phyloP scores from a whole-genome alignment of 2,888 invertebrate species.

The Papilio gigon region DNA sequence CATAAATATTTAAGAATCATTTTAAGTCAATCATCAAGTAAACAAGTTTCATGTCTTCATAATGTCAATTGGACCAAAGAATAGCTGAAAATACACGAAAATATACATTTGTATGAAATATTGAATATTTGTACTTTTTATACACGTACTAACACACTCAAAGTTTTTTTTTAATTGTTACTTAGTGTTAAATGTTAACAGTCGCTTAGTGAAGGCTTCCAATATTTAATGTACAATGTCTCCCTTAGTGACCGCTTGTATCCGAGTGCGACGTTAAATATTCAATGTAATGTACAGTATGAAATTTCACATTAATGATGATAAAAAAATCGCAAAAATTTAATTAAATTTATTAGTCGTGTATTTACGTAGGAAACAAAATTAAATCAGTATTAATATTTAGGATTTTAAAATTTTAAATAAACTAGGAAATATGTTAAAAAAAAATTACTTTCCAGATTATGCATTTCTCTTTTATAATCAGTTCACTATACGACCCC shows the following conservation, averaged over 20 bases:
- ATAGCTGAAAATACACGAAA: neutral
- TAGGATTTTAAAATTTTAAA: neutral
- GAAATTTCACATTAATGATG: neutral
- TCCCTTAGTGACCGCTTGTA: too few relatives aligned
- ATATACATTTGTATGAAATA: neutral
- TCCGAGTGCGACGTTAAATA: too few relatives aligned
- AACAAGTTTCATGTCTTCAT: neutral
- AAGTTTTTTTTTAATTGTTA: too few relatives aligned
- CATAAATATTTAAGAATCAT: neutral
- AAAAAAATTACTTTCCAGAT: neutral
- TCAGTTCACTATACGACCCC: too few relatives aligned
- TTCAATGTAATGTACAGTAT: too few relatives aligned
- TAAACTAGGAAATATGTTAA: neutral
- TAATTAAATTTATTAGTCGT: neutral
- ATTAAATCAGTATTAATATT: slow-evolving; percentile 18
- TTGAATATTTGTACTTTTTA: neutral
- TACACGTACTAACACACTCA: neutral
- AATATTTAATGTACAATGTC: too few relatives aligned
- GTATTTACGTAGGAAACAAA: neutral
- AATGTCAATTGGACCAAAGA: slow-evolving; percentile 7
- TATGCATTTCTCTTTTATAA: slow-evolving; percentile 6
- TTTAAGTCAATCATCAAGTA: neutral
- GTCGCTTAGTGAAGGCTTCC: neutral
- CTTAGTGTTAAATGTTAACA: neutral
- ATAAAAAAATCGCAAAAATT: neutral